These are phyloP conservation scores for Macaca fascicularis DNA, from an alignment of 2,113 vertebrate genomes.

Conservation along the genomic window T2T-MFA8v1.1 NC_088375.1:229672001-229672500, in stretches of 20 bases:
- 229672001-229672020: background rate
- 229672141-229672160: background rate
- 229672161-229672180: background rate
- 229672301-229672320: fast-evolving
- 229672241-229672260: background rate
- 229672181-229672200: background rate
- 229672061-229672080: background rate
- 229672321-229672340: fast-evolving
- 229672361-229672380: background rate
- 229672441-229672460: fast-evolving
- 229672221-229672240: background rate
- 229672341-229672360: background rate
- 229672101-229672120: background rate
- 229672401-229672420: background rate
- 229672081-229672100: too few relatives aligned
- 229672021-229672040: background rate
- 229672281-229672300: background rate
- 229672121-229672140: background rate
- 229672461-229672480: fast-evolving
- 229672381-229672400: fast-evolving
- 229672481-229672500: background rate
- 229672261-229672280: fast-evolving
- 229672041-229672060: too few relatives aligned
- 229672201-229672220: background rate
- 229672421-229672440: fast-evolving